These are phyloP conservation scores for Gibbula magus DNA, from an alignment of 2,888 invertebrate species.

Conservation along the genomic window DNA sequence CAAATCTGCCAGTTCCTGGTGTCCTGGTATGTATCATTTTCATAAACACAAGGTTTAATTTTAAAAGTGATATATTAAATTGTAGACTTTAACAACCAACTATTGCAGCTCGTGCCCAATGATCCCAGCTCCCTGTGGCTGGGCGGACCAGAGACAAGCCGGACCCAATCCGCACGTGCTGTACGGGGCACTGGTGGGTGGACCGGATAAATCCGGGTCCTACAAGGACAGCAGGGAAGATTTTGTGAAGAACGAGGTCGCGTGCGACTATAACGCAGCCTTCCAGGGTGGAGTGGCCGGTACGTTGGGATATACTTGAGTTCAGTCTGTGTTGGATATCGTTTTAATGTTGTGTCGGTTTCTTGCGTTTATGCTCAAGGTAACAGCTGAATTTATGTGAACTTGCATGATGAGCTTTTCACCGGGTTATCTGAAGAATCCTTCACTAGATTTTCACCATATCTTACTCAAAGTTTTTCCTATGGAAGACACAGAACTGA, in stretches of 20 bases:
- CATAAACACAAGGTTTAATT: not conserved
- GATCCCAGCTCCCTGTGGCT: conserved; percentile 60
- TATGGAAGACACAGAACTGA: no score
- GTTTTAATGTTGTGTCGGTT: no score
- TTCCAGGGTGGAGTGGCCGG: conserved; percentile 68
- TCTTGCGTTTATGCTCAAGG: no score
- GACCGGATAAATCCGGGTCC: conserved; percentile 57
- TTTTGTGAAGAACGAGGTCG: conserved; percentile 65
- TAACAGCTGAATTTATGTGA: no score
- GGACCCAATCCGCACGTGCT: conserved; percentile 64
- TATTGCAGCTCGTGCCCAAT: conserved; percentile 65
- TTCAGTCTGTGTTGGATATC: no score
- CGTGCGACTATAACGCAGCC: conserved; percentile 68
- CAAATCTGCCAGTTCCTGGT: not conserved
- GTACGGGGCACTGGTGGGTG: conserved; percentile 68
- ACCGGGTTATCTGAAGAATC: no score
- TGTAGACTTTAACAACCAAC: not conserved
- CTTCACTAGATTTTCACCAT: no score
- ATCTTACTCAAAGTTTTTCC: no score
- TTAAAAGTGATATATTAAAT: not conserved
- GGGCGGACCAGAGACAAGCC: conserved; percentile 51
- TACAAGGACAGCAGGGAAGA: conserved; percentile 61
- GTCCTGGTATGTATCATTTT: not conserved
- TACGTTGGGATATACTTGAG: conserved; percentile 28
- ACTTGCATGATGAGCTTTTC: no score